A percentile compares a stretch with the other conserved stretches of the same genome.
phyloP scores from a whole-genome alignment of 1,140 invertebrate species.

The Monochamus saltuarius region DNA sequence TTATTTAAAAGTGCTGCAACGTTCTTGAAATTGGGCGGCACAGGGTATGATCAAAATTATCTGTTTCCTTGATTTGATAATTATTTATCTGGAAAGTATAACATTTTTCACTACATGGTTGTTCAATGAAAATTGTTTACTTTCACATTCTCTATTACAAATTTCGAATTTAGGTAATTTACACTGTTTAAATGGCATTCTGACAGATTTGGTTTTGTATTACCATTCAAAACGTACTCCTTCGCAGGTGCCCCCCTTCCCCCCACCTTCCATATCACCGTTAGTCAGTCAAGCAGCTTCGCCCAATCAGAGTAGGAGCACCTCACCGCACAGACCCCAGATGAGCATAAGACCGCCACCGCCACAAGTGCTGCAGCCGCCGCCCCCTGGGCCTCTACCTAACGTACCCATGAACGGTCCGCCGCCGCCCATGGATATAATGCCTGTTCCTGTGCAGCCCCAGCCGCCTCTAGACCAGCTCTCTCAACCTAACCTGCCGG shows the following conservation, averaged over 20 bases:
- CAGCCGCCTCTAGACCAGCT: no score
- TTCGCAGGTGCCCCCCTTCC: constrained; percentile 50
- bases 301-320: constrained; percentile 60
- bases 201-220: background rate
- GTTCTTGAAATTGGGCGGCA: no score
- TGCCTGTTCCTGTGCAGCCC: no score
- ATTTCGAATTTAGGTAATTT: no score
- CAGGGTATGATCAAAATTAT: no score
- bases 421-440: constrained; percentile 40
- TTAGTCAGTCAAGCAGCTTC: constrained; percentile 60
- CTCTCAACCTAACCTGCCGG: constrained; percentile 23
- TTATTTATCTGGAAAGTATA: no score
- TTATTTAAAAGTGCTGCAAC: no score
- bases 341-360: constrained; percentile 20
- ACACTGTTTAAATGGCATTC: no score
- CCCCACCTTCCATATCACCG: constrained; percentile 56
- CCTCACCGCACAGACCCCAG: constrained; percentile 57
- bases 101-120: no score
- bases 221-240: background rate
- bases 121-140: no score
- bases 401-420: constrained; percentile 36
- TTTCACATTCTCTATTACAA: no score
- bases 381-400: background rate
- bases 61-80: no score
- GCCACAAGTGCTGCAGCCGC: constrained; percentile 19